These are phyloP conservation scores for Sympetrum striolatum DNA, from an alignment of 2,888 invertebrate species.

Conservation along the genomic window DNA sequence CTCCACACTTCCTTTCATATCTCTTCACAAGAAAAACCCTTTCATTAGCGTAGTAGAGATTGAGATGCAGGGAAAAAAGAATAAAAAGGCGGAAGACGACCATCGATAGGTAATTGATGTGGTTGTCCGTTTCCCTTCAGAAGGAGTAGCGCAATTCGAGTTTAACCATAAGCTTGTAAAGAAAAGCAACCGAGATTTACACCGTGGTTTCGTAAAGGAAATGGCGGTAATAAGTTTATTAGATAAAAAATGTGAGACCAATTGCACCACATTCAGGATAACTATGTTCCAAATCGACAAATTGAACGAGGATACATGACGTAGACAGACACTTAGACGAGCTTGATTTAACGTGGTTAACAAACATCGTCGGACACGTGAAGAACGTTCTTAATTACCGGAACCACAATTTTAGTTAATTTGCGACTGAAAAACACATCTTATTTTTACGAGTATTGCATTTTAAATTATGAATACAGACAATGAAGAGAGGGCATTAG, in stretches of 20 bases:
- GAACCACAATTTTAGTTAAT: no score
- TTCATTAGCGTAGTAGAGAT: not conserved
- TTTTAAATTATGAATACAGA: no score
- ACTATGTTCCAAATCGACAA: no score
- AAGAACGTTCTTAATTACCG: no score
- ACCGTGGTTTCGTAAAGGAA: not conserved
- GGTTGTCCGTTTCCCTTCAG: not conserved
- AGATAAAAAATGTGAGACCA: not conserved
- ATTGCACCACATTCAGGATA: not conserved
- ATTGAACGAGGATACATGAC: no score
- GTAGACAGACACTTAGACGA: no score
- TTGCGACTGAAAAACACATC: no score
- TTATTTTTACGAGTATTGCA: no score
- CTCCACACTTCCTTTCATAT: not conserved
- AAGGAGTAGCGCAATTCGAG: not conserved
- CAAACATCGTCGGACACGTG: no score
- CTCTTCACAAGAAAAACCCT: not conserved
- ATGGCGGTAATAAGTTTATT: not conserved
- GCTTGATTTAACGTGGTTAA: no score
- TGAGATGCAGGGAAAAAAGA: not conserved
- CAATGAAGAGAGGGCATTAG: no score
- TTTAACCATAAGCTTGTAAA: not conserved
- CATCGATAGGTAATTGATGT: not conserved
- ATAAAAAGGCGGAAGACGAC: not conserved
- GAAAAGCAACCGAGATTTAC: not conserved